These are phyloP conservation scores for Zosterops hypoxanthus DNA, from an alignment of 2,113 vertebrate species.

Conservation along the genomic window DNA sequence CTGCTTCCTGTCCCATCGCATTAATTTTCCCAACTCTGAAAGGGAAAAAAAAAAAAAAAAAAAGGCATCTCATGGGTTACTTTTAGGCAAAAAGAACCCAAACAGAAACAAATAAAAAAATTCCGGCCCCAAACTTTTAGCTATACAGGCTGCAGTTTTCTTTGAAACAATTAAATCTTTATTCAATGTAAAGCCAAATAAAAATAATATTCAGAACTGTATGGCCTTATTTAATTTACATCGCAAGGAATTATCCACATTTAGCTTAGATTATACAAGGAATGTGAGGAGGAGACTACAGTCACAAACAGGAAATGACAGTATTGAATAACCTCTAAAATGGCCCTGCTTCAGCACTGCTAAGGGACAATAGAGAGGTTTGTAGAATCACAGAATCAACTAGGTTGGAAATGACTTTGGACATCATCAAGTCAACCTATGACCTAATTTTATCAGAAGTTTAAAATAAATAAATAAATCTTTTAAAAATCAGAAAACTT, in stretches of 20 bases:
- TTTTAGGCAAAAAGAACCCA: not conserved
- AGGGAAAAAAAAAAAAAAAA: not conserved
- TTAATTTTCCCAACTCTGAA: not conserved
- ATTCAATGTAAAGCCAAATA: not conserved
- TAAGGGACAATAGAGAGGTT: not conserved
- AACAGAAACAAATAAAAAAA: not conserved
- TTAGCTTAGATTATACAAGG: not conserved
- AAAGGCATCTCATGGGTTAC: not conserved
- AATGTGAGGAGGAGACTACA: not conserved
- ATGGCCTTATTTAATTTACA: not conserved
- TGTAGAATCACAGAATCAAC: not conserved
- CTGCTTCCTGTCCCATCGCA: not conserved
- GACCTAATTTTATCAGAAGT: not conserved
- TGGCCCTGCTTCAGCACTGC: not conserved
- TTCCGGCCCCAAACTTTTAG: not conserved
- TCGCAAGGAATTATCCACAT: not conserved
- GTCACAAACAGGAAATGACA: not conserved
- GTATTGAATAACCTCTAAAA: not conserved
- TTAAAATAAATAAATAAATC: not conserved
- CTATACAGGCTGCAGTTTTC: not conserved
- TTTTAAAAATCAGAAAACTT: not conserved
- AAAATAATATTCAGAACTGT: not conserved
- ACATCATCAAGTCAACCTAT: not conserved
- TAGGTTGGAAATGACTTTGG: not conserved
- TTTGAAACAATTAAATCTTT: not conserved